phyloP scores from a whole-genome alignment of 2,888 invertebrate genomes.

The Archips crataeganus region DNA sequence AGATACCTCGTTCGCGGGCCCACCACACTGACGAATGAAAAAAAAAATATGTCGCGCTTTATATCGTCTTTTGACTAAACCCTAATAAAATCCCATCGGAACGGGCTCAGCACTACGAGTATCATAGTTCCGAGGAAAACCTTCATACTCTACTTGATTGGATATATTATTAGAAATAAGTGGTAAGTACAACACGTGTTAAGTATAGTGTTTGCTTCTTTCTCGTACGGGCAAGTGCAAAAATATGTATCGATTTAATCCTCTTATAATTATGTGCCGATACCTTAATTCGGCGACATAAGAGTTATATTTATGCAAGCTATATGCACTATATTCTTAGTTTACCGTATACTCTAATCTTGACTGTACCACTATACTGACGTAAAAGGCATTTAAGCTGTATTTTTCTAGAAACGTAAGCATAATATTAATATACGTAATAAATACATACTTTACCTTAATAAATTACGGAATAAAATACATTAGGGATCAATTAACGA shows the following conservation, averaged over 20 bases:
- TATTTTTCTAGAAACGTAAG: not conserved
- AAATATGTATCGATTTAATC: too few relatives aligned
- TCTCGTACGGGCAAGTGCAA: not conserved
- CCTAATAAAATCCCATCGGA: constrained; percentile 12
- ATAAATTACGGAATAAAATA: not conserved
- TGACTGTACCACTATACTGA: not conserved
- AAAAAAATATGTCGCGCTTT: not conserved
- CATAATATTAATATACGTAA: not conserved
- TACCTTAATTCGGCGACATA: too few relatives aligned
- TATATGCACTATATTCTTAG: too few relatives aligned
- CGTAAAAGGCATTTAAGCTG: not conserved
- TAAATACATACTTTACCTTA: not conserved
- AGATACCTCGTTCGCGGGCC: not conserved
- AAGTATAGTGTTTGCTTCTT: not conserved
- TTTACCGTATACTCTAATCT: too few relatives aligned
- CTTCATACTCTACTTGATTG: constrained; percentile 7
- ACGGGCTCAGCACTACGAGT: not conserved
- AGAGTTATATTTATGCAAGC: too few relatives aligned
- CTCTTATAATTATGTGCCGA: too few relatives aligned
- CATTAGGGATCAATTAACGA: not conserved
- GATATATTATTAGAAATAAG: not conserved
- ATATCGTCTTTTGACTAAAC: constrained; percentile 1
- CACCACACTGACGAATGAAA: not conserved
- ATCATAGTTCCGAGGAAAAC: not conserved
- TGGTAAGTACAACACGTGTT: not conserved